A percentile compares a stretch with the other conserved stretches of the same genome.
These are phyloP conservation scores for Trisateles emortualis DNA, from an alignment of 2,888 invertebrate species.

Conservation along the genomic window DNA sequence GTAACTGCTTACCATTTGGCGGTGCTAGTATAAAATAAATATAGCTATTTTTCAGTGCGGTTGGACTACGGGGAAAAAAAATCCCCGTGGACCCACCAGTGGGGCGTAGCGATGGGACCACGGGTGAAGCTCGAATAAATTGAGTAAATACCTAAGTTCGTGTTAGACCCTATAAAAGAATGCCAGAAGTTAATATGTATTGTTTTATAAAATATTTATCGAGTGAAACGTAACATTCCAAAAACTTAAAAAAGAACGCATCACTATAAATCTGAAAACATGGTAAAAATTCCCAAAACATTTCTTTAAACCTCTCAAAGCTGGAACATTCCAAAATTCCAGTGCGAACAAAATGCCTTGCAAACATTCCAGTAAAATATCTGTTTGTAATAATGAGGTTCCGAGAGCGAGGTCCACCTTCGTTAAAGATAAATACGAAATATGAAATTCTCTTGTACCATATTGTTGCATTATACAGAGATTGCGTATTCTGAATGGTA, in stretches of 20 bases:
- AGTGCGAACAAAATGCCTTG: conserved; percentile 21
- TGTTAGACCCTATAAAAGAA: no score
- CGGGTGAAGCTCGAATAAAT: no score
- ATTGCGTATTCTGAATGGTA: neutral
- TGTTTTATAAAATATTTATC: neutral
- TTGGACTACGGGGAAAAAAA: no score
- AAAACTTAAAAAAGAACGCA: conserved; percentile 1
- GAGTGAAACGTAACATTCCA: neutral
- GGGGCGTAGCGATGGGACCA: no score
- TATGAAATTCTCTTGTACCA: conserved; percentile 8
- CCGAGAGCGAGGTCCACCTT: conserved; percentile 7
- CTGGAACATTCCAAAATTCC: conserved; percentile 28
- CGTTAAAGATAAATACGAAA: conserved; percentile 2
- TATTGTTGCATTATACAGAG: neutral
- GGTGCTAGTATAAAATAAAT: no score
- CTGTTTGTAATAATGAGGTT: conserved; percentile 23
- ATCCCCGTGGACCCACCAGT: no score
- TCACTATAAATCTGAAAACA: conserved; percentile 1
- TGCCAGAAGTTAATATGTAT: no score
- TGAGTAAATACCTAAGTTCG: no score
- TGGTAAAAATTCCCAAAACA: conserved; percentile 10
- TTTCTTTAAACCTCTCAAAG: conserved; percentile 31
- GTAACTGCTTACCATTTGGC: no score
- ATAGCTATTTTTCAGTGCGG: no score
- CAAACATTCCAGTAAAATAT: conserved; percentile 24